phyloP scores from a whole-genome alignment of 2,113 vertebrate species.

The Gopherus flavomarginatus region DNA sequence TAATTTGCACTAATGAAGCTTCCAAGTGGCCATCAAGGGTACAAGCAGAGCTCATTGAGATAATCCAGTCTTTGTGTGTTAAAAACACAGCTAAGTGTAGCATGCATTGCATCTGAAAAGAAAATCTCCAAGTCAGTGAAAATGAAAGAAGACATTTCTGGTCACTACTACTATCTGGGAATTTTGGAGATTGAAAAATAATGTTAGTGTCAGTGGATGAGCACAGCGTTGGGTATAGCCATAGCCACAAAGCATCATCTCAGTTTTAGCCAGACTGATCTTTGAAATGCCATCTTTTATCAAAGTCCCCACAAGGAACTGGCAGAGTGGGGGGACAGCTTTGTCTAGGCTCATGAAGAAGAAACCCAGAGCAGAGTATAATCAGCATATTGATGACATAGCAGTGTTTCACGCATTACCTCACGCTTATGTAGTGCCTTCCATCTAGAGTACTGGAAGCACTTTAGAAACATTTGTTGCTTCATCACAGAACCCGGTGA shows the following conservation, averaged over 20 bases:
- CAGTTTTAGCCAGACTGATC: neutral
- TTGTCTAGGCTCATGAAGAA: conserved; percentile 38
- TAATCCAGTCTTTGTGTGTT: neutral
- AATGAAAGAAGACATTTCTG: neutral
- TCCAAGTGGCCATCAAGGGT: neutral
- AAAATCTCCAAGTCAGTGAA: neutral
- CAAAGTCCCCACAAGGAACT: neutral
- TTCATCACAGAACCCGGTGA: neutral
- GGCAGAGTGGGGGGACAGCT: neutral
- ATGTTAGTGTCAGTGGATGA: neutral
- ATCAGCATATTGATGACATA: neutral
- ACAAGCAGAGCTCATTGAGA: neutral
- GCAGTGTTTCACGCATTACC: neutral
- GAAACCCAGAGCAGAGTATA: neutral
- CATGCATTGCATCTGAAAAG: neutral
- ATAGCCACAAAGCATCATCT: neutral
- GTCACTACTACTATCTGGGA: neutral
- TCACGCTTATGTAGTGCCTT: neutral
- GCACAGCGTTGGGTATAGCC: neutral
- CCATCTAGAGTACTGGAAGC: conserved; percentile 18
- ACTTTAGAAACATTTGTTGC: conserved; percentile 8
- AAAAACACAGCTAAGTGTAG: neutral
- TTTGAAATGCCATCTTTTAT: neutral
- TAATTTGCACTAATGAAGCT: neutral
- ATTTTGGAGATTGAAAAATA: neutral